Evolutionary conservation across 2,113 vertebrate species (phyloP).

Genomic region (Hypomesus transpacificus): DNA sequence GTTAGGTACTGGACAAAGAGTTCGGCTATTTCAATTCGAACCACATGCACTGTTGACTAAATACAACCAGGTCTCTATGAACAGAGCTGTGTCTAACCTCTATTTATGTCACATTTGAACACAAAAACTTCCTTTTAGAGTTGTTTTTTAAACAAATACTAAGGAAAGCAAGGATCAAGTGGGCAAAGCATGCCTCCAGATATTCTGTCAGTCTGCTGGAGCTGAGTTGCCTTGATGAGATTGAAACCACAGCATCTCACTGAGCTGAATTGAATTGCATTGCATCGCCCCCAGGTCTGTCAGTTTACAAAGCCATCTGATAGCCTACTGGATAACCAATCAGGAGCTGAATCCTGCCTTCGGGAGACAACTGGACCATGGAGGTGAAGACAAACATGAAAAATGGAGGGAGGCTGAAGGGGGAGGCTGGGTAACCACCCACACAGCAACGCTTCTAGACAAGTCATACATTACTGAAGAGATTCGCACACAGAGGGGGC

Average conservation of each 20-base stretch:
- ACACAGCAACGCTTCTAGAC: background rate
- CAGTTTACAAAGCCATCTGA: conserved; percentile 45
- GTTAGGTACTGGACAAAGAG: no score
- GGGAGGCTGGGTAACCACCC: background rate
- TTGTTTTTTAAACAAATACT: background rate
- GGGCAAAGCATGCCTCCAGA: conserved; percentile 4
- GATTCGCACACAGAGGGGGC: conserved; percentile 3
- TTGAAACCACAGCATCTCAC: conserved; percentile 31
- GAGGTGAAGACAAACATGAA: background rate
- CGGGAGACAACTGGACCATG: conserved; percentile 44
- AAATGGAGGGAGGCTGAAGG: background rate
- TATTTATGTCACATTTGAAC: background rate
- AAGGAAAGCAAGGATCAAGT: background rate
- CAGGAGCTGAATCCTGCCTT: conserved; percentile 37
- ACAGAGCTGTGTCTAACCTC: no score
- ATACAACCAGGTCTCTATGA: background rate
- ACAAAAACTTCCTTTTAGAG: background rate
- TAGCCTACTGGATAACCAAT: conserved; percentile 38
- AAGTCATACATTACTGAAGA: conserved; percentile 8
- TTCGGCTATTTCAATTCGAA: no score
- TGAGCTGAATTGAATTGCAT: conserved; percentile 44
- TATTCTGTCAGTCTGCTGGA: conserved; percentile 2
- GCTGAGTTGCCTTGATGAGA: conserved; percentile 37
- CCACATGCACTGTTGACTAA: background rate
- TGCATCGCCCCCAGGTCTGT: conserved; percentile 35